Percentiles rank a stretch among this genome's conserved stretches.
Evolutionary conservation across 2,113 vertebrate species (phyloP).

Genomic region (Syngnathus floridae): DNA sequence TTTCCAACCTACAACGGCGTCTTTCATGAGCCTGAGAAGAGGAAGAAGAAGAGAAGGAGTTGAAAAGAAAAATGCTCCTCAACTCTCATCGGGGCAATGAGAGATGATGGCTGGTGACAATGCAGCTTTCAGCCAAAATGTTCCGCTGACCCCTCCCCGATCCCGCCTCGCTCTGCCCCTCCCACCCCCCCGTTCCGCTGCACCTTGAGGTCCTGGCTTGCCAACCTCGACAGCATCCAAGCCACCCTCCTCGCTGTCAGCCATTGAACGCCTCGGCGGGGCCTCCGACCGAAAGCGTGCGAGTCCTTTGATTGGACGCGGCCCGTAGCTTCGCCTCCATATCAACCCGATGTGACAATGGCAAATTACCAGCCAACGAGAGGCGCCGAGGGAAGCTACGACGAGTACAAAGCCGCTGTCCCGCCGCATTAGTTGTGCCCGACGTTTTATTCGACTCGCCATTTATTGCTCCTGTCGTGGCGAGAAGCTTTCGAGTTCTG

Average conservation of each 20-base stretch:
- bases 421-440: conserved; percentile 61
- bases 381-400: conserved; percentile 50
- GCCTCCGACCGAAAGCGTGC: conserved; percentile 53
- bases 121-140: conserved; percentile 57
- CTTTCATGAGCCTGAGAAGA: conserved; percentile 46
- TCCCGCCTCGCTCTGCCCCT: conserved; percentile 12
- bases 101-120: conserved; percentile 65
- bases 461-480: conserved; percentile 32
- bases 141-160: conserved; percentile 43
- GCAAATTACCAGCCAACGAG: conserved; percentile 60
- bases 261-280: conserved; percentile 40
- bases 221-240: conserved; percentile 47
- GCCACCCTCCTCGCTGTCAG: conserved; percentile 38
- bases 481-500: conserved; percentile 32
- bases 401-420: conserved; percentile 63
- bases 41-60: conserved; percentile 23
- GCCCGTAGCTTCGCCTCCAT: conserved; percentile 48
- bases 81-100: conserved; percentile 52
- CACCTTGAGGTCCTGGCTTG: conserved; percentile 37
- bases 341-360: conserved; percentile 58
- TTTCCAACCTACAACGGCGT: conserved; percentile 10
- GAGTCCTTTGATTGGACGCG: conserved; percentile 55
- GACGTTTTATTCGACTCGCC: conserved; percentile 41
- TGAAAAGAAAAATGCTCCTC: conserved; percentile 52
- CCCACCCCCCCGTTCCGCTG: conserved; percentile 43